phyloP scores from a whole-genome alignment of 2,888 invertebrate species.

The Tuta absoluta region DNA sequence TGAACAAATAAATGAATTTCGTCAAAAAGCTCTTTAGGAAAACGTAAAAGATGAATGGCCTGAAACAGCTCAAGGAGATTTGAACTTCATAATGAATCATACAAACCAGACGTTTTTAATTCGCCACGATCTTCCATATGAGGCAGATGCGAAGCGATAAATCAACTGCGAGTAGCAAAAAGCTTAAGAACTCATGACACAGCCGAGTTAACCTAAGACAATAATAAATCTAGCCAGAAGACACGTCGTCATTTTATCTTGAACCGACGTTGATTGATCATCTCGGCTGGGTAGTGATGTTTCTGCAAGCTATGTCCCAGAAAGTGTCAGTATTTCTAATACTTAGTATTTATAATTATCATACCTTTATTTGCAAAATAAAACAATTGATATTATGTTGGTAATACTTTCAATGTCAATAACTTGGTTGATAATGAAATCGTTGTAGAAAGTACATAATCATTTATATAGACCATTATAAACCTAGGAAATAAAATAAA shows the following conservation, averaged over 20 bases:
- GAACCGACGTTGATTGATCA: conserved; percentile 63
- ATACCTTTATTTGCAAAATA: too few relatives aligned
- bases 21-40: not conserved
- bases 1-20: not conserved
- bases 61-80: conserved; percentile 5
- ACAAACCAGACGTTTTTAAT: conserved; percentile 23
- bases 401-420: too few relatives aligned
- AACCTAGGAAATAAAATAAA: too few relatives aligned
- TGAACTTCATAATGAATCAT: conserved; percentile 19
- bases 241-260: conserved; percentile 52
- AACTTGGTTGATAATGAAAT: too few relatives aligned
- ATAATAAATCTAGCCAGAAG: conserved; percentile 62
- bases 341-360: too few relatives aligned
- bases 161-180: conserved; percentile 49
- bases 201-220: conserved; percentile 57
- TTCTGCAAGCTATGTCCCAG: too few relatives aligned
- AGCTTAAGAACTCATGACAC: conserved; percentile 57
- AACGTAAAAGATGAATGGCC: not conserved
- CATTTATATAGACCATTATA: too few relatives aligned
- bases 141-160: conserved; percentile 46
- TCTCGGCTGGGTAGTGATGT: conserved; percentile 31
- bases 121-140: conserved; percentile 19
- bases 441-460: too few relatives aligned
- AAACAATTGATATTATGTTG: too few relatives aligned
- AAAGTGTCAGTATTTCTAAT: too few relatives aligned